These are phyloP conservation scores for Emberiza fucata DNA, from an alignment of 2,113 vertebrate species.

Conservation along the genomic window DNA sequence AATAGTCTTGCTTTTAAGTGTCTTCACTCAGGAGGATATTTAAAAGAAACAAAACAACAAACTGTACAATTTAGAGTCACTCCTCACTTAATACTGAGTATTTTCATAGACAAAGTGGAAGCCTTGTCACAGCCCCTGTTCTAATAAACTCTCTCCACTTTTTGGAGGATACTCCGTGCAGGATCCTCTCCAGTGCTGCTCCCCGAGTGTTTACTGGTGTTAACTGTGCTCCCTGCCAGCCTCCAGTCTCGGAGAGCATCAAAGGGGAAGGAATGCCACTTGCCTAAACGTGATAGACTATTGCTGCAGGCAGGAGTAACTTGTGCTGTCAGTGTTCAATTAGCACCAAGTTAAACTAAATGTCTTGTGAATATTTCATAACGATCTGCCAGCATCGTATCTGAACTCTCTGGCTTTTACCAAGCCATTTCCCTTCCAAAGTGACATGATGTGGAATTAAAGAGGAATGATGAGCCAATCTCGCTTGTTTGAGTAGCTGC, in stretches of 20 bases:
- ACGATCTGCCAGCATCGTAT: slow-evolving; percentile 61
- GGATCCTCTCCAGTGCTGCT: background rate
- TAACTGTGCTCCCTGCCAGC: background rate
- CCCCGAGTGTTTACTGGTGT: background rate
- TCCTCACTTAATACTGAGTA: background rate
- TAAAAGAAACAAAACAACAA: background rate
- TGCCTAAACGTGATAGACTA: slow-evolving; percentile 61
- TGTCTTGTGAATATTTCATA: slow-evolving; percentile 74
- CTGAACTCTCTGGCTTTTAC: slow-evolving; percentile 70
- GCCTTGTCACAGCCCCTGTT: background rate
- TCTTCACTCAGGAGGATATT: background rate
- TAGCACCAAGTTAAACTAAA: slow-evolving; percentile 70
- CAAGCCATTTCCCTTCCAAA: slow-evolving; percentile 64
- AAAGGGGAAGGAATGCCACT: slow-evolving; percentile 25
- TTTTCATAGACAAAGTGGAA: background rate
- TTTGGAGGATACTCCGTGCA: background rate
- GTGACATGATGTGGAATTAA: slow-evolving; percentile 56
- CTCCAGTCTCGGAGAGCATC: background rate
- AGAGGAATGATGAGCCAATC: slow-evolving; percentile 46
- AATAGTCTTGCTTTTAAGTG: background rate
- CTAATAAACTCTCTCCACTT: background rate
- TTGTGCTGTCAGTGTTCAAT: slow-evolving; percentile 70
- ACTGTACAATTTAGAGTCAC: background rate
- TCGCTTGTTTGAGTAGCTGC: slow-evolving; percentile 22
- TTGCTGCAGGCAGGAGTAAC: slow-evolving; percentile 68